Percentiles rank a stretch among this genome's conserved stretches.
Conservation (phyloP, 1,140 invertebrate genomes). For the Leptinotarsa undecemlineata region DNA sequence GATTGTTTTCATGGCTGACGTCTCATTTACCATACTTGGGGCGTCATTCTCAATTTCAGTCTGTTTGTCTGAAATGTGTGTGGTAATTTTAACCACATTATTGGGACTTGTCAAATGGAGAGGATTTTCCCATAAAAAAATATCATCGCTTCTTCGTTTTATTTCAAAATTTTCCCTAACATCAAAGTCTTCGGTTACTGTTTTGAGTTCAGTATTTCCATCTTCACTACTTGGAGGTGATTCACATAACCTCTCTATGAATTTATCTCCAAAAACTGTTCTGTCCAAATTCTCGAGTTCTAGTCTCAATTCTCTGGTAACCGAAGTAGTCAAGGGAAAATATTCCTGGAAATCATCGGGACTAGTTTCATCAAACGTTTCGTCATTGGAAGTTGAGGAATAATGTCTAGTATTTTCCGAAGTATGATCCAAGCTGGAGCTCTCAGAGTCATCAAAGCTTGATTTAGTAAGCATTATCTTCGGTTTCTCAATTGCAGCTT, state of each 20-base stretch:
- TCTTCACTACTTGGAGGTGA: constrained; percentile 41
- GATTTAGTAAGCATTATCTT: constrained; percentile 57
- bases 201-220: constrained; percentile 19
- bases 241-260: constrained; percentile 49
- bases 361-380: constrained; percentile 64
- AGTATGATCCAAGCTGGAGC: constrained; percentile 47
- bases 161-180: neutral
- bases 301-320: constrained; percentile 77
- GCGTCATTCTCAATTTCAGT: constrained; percentile 68
- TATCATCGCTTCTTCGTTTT: constrained; percentile 59
- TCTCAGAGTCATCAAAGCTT: constrained; percentile 59
- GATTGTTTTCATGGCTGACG: constrained; percentile 44
- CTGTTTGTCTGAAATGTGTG: constrained; percentile 70
- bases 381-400: constrained; percentile 46
- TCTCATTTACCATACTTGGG: constrained; percentile 47
- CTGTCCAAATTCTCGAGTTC: constrained; percentile 81
- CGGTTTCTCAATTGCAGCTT: constrained; percentile 50
- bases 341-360: constrained; percentile 81
- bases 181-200: constrained; percentile 16
- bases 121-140: constrained; percentile 79
- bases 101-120: constrained; percentile 62
- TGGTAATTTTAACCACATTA: constrained; percentile 52
- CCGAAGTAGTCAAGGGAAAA: constrained; percentile 83
- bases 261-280: constrained; percentile 68
- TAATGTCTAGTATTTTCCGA: constrained; percentile 29